phyloP scores from a whole-genome alignment of 1,140 invertebrate genomes.

The Eciton burchellii region DNA sequence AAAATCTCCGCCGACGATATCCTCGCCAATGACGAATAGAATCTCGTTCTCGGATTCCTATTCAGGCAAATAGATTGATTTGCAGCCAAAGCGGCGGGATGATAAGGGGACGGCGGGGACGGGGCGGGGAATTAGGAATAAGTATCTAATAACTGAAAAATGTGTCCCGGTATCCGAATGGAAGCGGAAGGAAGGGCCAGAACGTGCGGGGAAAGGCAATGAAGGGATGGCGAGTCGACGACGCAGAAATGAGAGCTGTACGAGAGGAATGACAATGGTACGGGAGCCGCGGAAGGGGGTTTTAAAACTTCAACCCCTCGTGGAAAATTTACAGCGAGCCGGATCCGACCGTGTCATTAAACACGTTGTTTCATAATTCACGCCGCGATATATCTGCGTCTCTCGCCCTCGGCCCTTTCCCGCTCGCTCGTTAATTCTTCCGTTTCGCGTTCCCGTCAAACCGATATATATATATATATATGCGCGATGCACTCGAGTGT shows the following conservation, averaged over 20 bases:
- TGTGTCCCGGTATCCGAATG: constrained; percentile 69
- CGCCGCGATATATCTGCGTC: constrained; percentile 66
- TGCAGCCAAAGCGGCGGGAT: constrained; percentile 32
- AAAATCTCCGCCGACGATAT: not conserved
- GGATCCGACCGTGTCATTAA: constrained; percentile 84
- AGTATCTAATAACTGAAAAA: constrained; percentile 79
- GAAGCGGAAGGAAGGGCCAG: constrained; percentile 8
- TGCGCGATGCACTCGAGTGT: constrained; percentile 12
- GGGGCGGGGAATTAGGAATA: constrained; percentile 73
- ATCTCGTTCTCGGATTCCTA: not conserved
- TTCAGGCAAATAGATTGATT: constrained; percentile 21
- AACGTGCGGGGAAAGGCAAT: constrained; percentile 72
- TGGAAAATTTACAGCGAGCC: constrained; percentile 81
- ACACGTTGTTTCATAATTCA: constrained; percentile 86
- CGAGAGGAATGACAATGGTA: constrained; percentile 78
- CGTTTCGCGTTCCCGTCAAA: constrained; percentile 32
- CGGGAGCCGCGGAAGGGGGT: constrained; percentile 72
- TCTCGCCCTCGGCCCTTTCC: constrained; percentile 30
- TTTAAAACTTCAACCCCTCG: constrained; percentile 79
- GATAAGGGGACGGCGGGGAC: constrained; percentile 29
- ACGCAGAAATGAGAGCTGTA: constrained; percentile 70
- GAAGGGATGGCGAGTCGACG: constrained; percentile 64
- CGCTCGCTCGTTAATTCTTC: constrained; percentile 56
- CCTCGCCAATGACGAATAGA: not conserved
- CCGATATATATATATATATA: too few species aligned